Evolutionary conservation across 2,113 vertebrate genomes (phyloP).

Genomic region (Pseudolaguvia tuberculata): DNA sequence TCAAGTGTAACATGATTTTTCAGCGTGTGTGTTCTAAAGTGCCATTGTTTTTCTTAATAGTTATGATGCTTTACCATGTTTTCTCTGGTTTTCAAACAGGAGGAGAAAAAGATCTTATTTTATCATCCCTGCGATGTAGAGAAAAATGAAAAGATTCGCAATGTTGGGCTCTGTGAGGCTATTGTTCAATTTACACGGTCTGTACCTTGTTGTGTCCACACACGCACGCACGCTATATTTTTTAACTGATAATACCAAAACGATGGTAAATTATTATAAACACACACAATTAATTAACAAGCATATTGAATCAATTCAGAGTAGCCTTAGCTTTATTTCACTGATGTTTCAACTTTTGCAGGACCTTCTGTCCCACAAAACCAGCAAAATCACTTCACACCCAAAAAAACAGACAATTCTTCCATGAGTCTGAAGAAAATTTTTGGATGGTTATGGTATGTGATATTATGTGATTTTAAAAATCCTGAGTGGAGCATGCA

Average conservation of each 20-base stretch:
- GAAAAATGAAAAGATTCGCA: constrained; percentile 98
- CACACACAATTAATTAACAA: no score
- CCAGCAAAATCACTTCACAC: constrained; percentile 97
- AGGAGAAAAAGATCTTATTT: constrained; percentile 98
- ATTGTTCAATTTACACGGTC: constrained; percentile 98
- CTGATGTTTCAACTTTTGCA: constrained; percentile 55
- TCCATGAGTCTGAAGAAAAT: constrained; percentile 90
- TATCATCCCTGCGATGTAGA: constrained; percentile 95
- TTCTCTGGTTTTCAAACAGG: constrained; percentile 63
- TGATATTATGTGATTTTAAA: constrained; percentile 29
- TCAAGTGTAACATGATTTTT: no score
- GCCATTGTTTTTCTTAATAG: background rate
- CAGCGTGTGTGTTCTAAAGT: background rate
- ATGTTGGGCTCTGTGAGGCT: constrained; percentile 95
- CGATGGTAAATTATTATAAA: no score
- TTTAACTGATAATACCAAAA: no score
- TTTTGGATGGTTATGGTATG: constrained; percentile 99
- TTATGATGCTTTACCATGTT: background rate
- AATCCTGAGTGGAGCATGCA: no score
- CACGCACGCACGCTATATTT: no score
- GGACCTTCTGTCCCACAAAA: constrained; percentile 95
- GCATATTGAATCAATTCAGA: background rate
- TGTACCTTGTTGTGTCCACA: constrained; percentile 22
- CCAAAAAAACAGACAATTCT: constrained; percentile 97
- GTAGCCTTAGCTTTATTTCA: background rate